These are phyloP conservation scores for Drosophila ironensis DNA, from an alignment of 1,140 invertebrate species.

Conservation along the genomic window DNA sequence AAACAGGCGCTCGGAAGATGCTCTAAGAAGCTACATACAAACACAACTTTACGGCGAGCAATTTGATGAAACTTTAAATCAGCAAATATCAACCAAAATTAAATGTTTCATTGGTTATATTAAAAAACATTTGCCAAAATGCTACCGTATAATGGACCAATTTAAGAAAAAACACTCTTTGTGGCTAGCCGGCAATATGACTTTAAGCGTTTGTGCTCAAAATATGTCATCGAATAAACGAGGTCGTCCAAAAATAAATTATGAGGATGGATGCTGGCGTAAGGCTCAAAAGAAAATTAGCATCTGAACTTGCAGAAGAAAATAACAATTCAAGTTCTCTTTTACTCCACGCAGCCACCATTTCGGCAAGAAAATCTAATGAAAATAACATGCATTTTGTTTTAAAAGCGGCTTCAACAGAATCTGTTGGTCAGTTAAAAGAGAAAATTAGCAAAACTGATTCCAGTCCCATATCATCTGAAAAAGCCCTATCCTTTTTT, in stretches of 20 bases:
- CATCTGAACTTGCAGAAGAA: background rate
- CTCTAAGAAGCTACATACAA: background rate
- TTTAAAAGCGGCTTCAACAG: too few relatives aligned
- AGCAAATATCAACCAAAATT: too few relatives aligned
- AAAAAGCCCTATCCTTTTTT: too few relatives aligned
- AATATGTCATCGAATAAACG: too few relatives aligned
- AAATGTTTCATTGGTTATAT: background rate
- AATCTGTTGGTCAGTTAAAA: too few relatives aligned
- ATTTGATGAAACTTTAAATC: background rate
- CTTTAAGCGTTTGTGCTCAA: background rate
- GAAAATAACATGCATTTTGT: too few relatives aligned
- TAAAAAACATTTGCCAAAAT: background rate
- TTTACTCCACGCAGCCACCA: too few relatives aligned
- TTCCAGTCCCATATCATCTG: too few relatives aligned
- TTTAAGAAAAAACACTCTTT: background rate
- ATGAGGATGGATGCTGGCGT: background rate
- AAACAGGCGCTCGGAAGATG: background rate
- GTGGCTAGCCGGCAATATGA: background rate
- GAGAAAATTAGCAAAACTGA: too few relatives aligned
- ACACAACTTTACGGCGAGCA: background rate
- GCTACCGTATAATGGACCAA: background rate
- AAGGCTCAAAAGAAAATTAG: background rate
- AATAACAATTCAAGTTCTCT: too few relatives aligned
- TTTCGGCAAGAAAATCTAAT: too few relatives aligned
- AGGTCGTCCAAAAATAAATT: too few relatives aligned